phyloP scores from a whole-genome alignment of 2,797 vertebrate genomes.

The Liasis olivaceus region DNA sequence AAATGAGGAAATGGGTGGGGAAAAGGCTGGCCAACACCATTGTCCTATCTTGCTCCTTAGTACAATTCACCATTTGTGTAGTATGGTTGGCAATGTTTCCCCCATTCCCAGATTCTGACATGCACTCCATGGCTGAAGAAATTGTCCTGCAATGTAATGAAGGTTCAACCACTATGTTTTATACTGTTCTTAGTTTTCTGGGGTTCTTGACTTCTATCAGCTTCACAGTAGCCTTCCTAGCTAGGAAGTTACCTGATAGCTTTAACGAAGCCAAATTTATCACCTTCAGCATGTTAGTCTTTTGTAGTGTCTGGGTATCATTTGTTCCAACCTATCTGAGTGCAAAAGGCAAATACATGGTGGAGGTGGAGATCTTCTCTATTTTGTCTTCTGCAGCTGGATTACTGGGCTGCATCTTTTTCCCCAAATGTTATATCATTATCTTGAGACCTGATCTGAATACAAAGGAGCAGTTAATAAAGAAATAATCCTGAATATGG shows the following conservation, averaged over 20 bases:
- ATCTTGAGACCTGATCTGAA: neutral
- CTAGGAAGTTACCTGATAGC: neutral
- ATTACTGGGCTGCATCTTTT: too few relatives aligned
- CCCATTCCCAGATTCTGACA: neutral
- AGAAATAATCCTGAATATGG: neutral
- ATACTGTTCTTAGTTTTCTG: neutral
- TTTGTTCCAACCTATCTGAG: too few relatives aligned
- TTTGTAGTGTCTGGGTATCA: neutral
- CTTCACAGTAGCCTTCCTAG: neutral
- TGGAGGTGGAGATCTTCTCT: too few relatives aligned
- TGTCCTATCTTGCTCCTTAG: neutral
- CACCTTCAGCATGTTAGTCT: neutral
- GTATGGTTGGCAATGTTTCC: neutral
- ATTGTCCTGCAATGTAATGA: neutral
- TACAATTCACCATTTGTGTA: neutral
- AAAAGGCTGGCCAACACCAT: neutral
- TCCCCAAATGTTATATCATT: neutral
- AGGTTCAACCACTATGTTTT: neutral
- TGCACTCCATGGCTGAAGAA: neutral
- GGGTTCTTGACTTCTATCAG: neutral
- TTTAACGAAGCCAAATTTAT: neutral
- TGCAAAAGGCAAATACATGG: too few relatives aligned
- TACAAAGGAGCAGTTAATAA: neutral
- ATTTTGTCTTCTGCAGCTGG: too few relatives aligned
- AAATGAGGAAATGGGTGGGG: neutral